Conservation (phyloP, 2,797 vertebrate species). For the Betta splendens region DNA sequence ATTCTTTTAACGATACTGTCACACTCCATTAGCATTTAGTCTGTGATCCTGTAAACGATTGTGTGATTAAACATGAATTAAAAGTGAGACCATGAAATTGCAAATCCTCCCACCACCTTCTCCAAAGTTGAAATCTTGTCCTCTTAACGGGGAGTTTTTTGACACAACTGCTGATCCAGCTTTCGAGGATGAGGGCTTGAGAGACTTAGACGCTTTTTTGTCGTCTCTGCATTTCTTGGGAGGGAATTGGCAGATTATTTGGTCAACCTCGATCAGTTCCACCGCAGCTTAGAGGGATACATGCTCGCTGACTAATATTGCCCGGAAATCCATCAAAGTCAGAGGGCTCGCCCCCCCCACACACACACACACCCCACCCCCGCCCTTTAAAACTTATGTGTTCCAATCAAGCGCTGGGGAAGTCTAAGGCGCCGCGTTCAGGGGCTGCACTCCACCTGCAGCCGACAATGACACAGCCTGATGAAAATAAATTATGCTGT, state of each 20-base stretch:
- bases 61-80: slow-evolving; percentile 72
- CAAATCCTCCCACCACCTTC: slow-evolving; percentile 57
- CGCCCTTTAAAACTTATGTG: slow-evolving; percentile 62
- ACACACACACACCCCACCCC: no score
- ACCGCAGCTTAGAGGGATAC: slow-evolving; percentile 79
- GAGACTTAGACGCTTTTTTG: slow-evolving; percentile 79
- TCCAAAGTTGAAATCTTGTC: slow-evolving; percentile 72
- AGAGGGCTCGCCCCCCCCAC: slow-evolving; percentile 70
- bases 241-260: slow-evolving; percentile 87
- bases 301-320: slow-evolving; percentile 76
- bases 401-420: slow-evolving; percentile 65
- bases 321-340: slow-evolving; percentile 81
- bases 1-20: slow-evolving; percentile 50
- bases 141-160: slow-evolving; percentile 72
- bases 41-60: slow-evolving; percentile 55
- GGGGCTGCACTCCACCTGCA: slow-evolving; percentile 41
- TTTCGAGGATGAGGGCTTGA: slow-evolving; percentile 75
- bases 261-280: slow-evolving; percentile 85
- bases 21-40: slow-evolving; percentile 43
- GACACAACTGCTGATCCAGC: slow-evolving; percentile 84
- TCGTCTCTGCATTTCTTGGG: slow-evolving; percentile 78
- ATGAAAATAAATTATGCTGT: slow-evolving; percentile 64
- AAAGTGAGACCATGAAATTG: slow-evolving; percentile 70
- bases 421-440: slow-evolving; percentile 63
- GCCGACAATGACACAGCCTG: slow-evolving; percentile 48